A percentile compares a stretch with the other conserved stretches of the same genome.
Evolutionary conservation across 2,113 vertebrate species (phyloP).

Genomic region (Halichoeres trimaculatus): DNA sequence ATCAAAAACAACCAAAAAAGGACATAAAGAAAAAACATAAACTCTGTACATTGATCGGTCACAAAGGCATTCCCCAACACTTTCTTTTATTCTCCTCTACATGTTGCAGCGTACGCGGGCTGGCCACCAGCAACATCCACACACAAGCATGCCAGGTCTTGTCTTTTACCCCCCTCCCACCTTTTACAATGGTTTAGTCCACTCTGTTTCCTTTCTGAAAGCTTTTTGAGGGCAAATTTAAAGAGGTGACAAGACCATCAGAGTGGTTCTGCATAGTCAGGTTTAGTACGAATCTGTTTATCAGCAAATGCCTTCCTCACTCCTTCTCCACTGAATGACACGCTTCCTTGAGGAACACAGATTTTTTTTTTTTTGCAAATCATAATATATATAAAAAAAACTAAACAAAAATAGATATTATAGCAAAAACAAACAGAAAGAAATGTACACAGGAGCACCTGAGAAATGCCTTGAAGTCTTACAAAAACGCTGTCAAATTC

Average conservation of each 20-base stretch:
- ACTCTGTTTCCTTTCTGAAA: slow-evolving; percentile 24
- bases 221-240: slow-evolving; percentile 17
- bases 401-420: slow-evolving; percentile 54
- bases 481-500: slow-evolving; percentile 78
- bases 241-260: slow-evolving; percentile 57
- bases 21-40: slow-evolving; percentile 66
- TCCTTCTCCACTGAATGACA: slow-evolving; percentile 55
- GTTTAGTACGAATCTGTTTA: slow-evolving; percentile 71
- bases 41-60: slow-evolving; percentile 79
- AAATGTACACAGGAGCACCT: slow-evolving; percentile 91
- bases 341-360: slow-evolving; percentile 76
- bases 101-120: slow-evolving; percentile 62
- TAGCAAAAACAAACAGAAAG: slow-evolving; percentile 66
- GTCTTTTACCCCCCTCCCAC: background rate
- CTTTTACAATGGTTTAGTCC: slow-evolving; percentile 59
- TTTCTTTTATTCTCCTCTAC: slow-evolving; percentile 35
- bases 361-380: slow-evolving; percentile 64
- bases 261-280: slow-evolving; percentile 88
- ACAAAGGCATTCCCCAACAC: slow-evolving; percentile 71
- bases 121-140: slow-evolving; percentile 57
- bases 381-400: slow-evolving; percentile 46
- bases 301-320: slow-evolving; percentile 73
- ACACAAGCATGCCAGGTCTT: slow-evolving; percentile 60
- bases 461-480: slow-evolving; percentile 91
- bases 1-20: slow-evolving; percentile 47